Base-by-base conservation (phyloP, 2,113 vertebrate species). In the Hippopotamus amphibius region DNA sequence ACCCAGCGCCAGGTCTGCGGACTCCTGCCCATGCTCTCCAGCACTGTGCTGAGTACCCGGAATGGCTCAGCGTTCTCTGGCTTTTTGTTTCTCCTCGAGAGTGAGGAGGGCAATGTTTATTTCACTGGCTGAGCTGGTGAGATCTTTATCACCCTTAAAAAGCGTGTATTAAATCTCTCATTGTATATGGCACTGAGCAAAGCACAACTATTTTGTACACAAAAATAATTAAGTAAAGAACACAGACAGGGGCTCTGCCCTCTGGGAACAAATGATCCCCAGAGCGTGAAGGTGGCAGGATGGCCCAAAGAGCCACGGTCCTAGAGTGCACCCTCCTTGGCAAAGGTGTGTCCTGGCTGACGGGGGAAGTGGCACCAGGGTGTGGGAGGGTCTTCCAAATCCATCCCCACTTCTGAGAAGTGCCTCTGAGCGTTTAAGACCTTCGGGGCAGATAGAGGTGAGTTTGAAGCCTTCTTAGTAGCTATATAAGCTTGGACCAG, bases 201-300 rank as follows among this genome's bases (percentile, higher is more conserved):
- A 80, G 91, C 59, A 30, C 83, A 93, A 81, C 50, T 84, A 57
- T 83, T 97, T 79, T 90, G 86, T 86, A 93, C 13, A 76, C 53
- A 90, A 85, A 96, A 96, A 86, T 59, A 96, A 88, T 97, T 96
- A 96, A 87, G 59, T 82, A 26, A 91, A 95, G 74, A 22, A 15
- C 12, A 68, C n/a, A 95, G 90, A 88, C n/a, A 55, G 83, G 59
- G 90, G 71, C 46, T 95, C 46, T 87, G 63, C 68, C 72, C 68
- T 65, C 66, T 50, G 96, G 77, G 79, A 95, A 71, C 77, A 48
- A 22, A 43, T 50, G 48, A 57, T 43, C 53, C 79, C 85, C 16
- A 53, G 77, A 37, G 19, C 2, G 4, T 19, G 55, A 89, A 76
- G 46, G 66, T 22, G 15, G 53, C 21, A 17, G 19, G 28, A 10